Percentiles rank a stretch among this genome's conserved stretches.
Conservation (phyloP, 1,140 invertebrate species). For the Drosophila simulans region DNA sequence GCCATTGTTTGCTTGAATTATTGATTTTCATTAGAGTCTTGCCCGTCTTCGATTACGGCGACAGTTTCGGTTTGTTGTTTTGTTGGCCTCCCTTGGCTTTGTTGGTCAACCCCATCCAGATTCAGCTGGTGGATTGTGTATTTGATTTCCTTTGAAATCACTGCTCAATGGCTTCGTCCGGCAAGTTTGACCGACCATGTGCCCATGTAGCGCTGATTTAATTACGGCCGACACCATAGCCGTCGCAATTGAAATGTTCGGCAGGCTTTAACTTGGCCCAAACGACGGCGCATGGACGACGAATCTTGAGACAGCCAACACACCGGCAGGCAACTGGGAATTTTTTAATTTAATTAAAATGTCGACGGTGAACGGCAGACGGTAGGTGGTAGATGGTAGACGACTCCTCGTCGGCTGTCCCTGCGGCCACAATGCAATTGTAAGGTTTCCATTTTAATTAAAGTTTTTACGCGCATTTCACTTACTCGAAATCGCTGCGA, state of each 20-base stretch:
- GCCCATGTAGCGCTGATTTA: slow-evolving; percentile 36
- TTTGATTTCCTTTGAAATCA: slow-evolving; percentile 50
- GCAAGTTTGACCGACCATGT: slow-evolving; percentile 8
- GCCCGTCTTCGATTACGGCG: slow-evolving; percentile 61
- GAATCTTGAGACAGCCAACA: slow-evolving; percentile 45
- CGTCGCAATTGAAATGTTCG: slow-evolving; percentile 43
- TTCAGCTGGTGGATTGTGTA: slow-evolving; percentile 17
- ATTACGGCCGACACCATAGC: slow-evolving; percentile 33
- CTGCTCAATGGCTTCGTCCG: slow-evolving; percentile 19
- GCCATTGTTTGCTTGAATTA: slow-evolving; percentile 72
- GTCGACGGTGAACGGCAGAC: slow-evolving; percentile 28
- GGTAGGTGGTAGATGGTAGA: slow-evolving; percentile 1
- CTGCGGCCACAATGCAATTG: slow-evolving; percentile 74
- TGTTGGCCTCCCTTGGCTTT: neutral
- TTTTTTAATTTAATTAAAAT: slow-evolving; percentile 80
- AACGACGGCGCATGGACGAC: slow-evolving; percentile 3
- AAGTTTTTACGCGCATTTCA: slow-evolving; percentile 75
- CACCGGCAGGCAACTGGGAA: slow-evolving; percentile 27
- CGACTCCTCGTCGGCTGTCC: slow-evolving; percentile 23
- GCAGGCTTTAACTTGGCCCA: slow-evolving; percentile 47
- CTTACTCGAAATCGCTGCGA: slow-evolving; percentile 62
- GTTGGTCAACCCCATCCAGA: neutral
- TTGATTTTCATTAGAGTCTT: slow-evolving; percentile 76
- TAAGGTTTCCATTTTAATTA: slow-evolving; percentile 82
- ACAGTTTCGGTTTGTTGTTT: slow-evolving; percentile 52